Base-by-base conservation (phyloP, 2,113 vertebrate genomes). In the Cichladusa arquata region DNA sequence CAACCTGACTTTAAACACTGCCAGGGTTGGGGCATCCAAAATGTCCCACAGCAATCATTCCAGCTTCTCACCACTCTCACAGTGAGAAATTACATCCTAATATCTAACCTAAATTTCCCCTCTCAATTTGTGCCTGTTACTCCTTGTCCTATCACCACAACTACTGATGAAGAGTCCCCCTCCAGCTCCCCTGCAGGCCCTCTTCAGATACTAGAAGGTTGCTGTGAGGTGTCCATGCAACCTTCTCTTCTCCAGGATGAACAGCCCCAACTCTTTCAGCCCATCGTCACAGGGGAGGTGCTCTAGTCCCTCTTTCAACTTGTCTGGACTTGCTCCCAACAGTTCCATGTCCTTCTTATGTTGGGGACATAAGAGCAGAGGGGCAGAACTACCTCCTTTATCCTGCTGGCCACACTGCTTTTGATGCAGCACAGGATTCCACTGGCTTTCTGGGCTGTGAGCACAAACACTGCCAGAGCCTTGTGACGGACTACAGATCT, bases 141-240 rank as follows among this genome's bases (percentile, higher is more conserved):
- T 45, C 45, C 38, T 29, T 60, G n/a, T 22, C n/a, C 69, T 31
- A 19, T 18, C 16, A 40, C 40, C 2, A 53, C 28, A 67, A 2
- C 10, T 89, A 16, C 0, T 0, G 16, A 53, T n/a, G 13, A 45
- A 58, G 42, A 71, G 25, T 12, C 14, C 25, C 25, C 7, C 14
- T 72, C 14, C 25, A 28, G 24, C 33, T 60, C 45, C 11, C 11
- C 58, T 51, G 22, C 4, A 66, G 44, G 8, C 4, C 4, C 36
- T 15, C 19, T 25, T 53, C 53, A 60, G 38, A 58, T 7, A n/a
- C 53, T 29, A 18, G 26, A 58, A 36, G 4, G 44, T 11, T 38
- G 53, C 11, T 60, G 4, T 5, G 16, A 73, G 16, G 7, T 24
- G 8, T 74, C 53, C 0, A 0, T 9, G 17, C 23, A 88, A 73